Conservation (phyloP, 2,113 vertebrate species). For the Eubucco bourcierii region DNA sequence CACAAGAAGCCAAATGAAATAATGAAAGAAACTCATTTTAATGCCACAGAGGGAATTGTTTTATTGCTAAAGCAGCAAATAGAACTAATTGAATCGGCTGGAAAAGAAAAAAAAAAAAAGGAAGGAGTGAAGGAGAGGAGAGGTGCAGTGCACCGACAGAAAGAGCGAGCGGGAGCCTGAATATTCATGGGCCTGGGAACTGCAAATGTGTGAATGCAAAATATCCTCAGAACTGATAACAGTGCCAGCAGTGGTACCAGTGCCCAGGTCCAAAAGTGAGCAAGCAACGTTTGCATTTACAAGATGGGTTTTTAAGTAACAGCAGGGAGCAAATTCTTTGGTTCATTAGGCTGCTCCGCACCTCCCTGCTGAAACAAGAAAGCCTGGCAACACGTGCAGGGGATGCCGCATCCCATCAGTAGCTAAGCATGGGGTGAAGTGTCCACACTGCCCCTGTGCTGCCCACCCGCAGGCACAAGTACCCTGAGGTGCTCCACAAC, state of each 20-base stretch:
- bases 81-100: conserved; percentile 77
- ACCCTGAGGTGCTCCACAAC: not conserved
- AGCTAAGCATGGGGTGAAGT: fast-evolving
- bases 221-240: conserved; percentile 23
- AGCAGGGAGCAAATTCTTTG: not conserved
- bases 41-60: conserved; percentile 72
- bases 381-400: fast-evolving
- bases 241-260: not conserved
- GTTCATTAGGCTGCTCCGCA: not conserved
- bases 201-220: conserved; percentile 44
- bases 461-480: not conserved
- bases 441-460: not conserved
- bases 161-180: conserved; percentile 9
- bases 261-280: not conserved
- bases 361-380: not conserved
- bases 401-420: fast-evolving
- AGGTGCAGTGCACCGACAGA: not conserved
- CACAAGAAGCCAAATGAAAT: conserved; percentile 72
- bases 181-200: conserved; percentile 47
- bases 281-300: not conserved
- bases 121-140: not conserved
- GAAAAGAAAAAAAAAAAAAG: conserved; percentile 1
- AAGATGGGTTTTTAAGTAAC: not conserved
- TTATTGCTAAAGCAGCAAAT: conserved; percentile 79
- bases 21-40: conserved; percentile 75